Evolutionary conservation across 2,797 vertebrate species (phyloP).

Genomic region (Pogonophryne albipinna): DNA sequence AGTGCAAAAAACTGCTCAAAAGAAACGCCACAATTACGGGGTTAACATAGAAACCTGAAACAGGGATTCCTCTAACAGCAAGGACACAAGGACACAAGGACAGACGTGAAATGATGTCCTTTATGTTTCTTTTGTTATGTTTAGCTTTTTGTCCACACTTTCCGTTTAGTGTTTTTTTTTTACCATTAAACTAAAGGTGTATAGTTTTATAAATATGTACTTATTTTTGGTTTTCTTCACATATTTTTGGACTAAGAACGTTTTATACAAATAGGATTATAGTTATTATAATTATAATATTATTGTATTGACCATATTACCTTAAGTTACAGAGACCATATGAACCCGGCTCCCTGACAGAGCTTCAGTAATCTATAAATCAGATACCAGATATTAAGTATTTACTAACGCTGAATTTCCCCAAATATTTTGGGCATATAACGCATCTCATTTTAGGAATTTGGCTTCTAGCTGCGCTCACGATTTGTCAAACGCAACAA

Average conservation of each 20-base stretch:
- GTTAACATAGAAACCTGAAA: too few relatives aligned
- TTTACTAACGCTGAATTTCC: constrained; percentile 30
- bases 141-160: background rate
- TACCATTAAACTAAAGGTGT: background rate
- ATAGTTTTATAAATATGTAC: background rate
- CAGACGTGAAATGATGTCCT: too few relatives aligned
- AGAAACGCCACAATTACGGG: too few relatives aligned
- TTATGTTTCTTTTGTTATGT: background rate
- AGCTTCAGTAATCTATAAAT: constrained; percentile 23
- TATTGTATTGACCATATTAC: background rate
- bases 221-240: background rate
- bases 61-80: too few relatives aligned
- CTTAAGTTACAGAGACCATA: background rate
- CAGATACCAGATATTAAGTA: constrained; percentile 14
- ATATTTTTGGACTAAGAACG: background rate
- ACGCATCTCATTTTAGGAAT: constrained; percentile 28
- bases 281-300: too few relatives aligned
- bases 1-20: too few relatives aligned
- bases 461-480: constrained; percentile 24
- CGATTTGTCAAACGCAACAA: constrained; percentile 45
- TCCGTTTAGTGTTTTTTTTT: background rate
- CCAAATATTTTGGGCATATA: constrained; percentile 13
- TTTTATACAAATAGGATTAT: too few relatives aligned
- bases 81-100: too few relatives aligned
- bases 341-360: background rate